Percentiles rank a stretch among this genome's conserved stretches.
Evolutionary conservation across 2,797 vertebrate species (phyloP).

Genomic region (Pantherophis alleghaniensis): DNA sequence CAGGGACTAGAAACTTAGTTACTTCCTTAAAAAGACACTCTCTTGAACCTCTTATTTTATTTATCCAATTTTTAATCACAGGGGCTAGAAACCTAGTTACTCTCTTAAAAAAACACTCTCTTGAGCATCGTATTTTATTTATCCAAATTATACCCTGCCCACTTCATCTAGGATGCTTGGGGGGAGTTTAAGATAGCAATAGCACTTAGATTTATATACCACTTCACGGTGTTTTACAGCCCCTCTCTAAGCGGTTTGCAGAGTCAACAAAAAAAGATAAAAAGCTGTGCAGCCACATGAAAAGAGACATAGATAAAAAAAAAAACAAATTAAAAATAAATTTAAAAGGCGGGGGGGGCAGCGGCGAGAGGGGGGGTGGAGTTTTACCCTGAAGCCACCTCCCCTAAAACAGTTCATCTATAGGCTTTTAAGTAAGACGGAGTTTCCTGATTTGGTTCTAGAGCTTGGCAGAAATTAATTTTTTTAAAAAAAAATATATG

Average conservation of each 20-base stretch:
- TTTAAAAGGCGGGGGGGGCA: neutral
- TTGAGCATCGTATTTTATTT: no score
- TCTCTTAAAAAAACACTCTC: no score
- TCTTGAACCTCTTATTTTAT: no score
- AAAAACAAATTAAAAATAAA: neutral
- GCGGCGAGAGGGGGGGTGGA: no score
- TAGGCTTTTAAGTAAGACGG: neutral
- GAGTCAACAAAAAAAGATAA: neutral
- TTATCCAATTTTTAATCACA: no score
- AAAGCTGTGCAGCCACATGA: neutral
- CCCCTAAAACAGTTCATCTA: neutral
- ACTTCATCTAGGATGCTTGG: no score
- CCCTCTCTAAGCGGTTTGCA: neutral
- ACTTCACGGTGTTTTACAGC: no score
- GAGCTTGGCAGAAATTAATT: neutral
- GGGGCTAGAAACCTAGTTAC: neutral
- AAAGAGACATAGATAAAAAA: neutral
- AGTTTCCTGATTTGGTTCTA: neutral
- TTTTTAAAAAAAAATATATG: neutral
- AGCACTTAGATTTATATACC: no score
- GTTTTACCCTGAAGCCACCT: neutral
- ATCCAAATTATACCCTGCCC: no score
- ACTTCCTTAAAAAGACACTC: no score
- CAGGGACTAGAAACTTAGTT: no score
- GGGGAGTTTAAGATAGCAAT: no score